Conservation (phyloP, 1,140 invertebrate genomes). For the Caenorhabditis briggsae region DNA sequence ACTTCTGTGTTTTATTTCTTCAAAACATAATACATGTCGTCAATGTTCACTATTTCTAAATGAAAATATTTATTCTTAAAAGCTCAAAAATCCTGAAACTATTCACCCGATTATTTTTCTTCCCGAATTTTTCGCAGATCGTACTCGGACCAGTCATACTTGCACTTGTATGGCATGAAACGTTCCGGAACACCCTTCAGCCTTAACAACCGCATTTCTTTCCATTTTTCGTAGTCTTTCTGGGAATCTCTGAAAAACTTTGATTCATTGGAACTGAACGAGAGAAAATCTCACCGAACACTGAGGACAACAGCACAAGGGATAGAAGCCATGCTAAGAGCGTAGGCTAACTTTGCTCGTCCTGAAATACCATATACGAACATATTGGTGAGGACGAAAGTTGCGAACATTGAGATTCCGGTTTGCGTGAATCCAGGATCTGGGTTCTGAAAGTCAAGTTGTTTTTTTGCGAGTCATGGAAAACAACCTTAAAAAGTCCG, state of each 20-base stretch:
- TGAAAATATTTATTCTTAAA: neutral
- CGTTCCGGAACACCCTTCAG: conserved; percentile 60
- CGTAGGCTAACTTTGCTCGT: conserved; percentile 59
- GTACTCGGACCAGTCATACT: conserved; percentile 68
- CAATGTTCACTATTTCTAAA: conserved; percentile 1
- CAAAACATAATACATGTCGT: neutral
- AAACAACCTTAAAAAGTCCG: conserved; percentile 23
- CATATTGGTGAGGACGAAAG: conserved; percentile 65
- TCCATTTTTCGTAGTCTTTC: conserved; percentile 68
- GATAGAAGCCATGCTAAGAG: conserved; percentile 61
- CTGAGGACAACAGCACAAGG: conserved; percentile 57
- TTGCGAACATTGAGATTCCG: conserved; percentile 63
- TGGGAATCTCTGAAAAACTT: conserved; percentile 51
- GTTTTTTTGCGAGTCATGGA: neutral
- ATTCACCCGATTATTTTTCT: neutral
- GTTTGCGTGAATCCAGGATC: conserved; percentile 65
- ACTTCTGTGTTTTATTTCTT: too few relatives aligned
- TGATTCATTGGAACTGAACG: neutral
- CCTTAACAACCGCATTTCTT: conserved; percentile 60
- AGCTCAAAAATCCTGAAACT: neutral
- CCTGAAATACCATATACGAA: conserved; percentile 66
- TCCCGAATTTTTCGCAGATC: conserved; percentile 58
- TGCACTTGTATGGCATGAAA: conserved; percentile 66
- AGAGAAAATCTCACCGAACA: neutral
- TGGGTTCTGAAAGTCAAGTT: conserved; percentile 59